Percentiles rank a stretch among this genome's conserved stretches.
phyloP scores from a whole-genome alignment of 2,797 vertebrate species.

The Lepus oiostolus region DNA sequence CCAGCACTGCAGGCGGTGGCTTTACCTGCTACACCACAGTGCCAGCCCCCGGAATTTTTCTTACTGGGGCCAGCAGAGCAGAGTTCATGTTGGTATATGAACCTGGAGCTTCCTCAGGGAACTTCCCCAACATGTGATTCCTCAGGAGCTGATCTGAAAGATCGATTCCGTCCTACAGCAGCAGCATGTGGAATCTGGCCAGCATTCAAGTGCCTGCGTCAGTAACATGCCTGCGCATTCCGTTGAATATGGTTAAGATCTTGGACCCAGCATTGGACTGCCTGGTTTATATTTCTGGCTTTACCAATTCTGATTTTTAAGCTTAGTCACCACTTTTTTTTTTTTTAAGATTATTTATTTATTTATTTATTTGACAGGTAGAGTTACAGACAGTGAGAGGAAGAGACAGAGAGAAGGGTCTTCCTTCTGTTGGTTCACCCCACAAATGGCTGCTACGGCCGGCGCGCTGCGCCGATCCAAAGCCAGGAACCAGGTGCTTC shows the following conservation, averaged over 20 bases:
- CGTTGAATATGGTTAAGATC: constrained; percentile 23
- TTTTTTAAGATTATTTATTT: no score
- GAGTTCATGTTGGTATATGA: not conserved
- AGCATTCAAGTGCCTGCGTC: not conserved
- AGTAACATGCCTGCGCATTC: not conserved
- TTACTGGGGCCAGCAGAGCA: not conserved
- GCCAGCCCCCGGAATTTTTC: no score
- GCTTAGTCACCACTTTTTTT: not conserved
- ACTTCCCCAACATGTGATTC: not conserved
- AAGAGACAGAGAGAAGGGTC: no score
- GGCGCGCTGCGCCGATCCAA: no score
- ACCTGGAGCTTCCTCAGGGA: not conserved
- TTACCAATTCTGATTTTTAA: constrained; percentile 19
- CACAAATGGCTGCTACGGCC: no score
- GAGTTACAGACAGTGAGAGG: no score
- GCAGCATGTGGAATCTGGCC: not conserved
- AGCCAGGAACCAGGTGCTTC: no score
- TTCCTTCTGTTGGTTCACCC: no score
- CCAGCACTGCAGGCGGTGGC: no score
- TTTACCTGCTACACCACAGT: no score
- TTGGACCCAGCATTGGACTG: not conserved
- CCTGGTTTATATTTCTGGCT: constrained; percentile 7
- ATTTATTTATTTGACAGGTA: no score
- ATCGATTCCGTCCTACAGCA: not conserved
- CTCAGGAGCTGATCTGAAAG: not conserved